Base-by-base conservation (phyloP, 2,888 invertebrate species). In the Ischnura elegans region DNA sequence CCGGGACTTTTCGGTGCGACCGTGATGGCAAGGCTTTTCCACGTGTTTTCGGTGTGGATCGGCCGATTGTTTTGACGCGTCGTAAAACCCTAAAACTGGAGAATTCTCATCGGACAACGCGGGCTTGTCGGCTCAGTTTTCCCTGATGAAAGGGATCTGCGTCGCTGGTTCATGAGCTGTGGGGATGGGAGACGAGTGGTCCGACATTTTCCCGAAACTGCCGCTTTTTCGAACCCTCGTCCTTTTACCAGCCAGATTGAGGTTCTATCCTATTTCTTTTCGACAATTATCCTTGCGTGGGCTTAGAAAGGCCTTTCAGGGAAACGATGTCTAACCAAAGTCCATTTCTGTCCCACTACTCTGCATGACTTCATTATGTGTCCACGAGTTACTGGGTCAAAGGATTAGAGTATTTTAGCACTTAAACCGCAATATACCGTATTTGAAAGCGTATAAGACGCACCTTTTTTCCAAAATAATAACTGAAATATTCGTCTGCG, bases 101-200 rank as follows among this genome's bases (percentile, higher is more conserved):
- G 43, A 66, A 90, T 90, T 90, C 66, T 90, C 55, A 43, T 66
- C 61, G 90, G 61, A 21, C 43, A 42, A 43, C 76, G n/a, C 51
- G 51, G 42, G 61, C 90, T 90, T 8, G 90, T 66, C 25, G 61
- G n/a, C 66, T 90, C 42, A 61, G 61, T 61, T 66, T n/a, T 66
- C 43, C 43, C 61, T 43, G n/a, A 42, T n/a, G 90, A 90, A 90
- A 90, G 90, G 55, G 90, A 47, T 90, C 61, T 21, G 42, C 6
- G 16, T 29, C 36, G 51, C 8, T 87, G n/a, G 51, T 87, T 43
- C 43, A 42, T 10, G 42, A 90, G 25, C 36, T 19, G 87, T 87
- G 42, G 55, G 55, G 51, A 25, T 42, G 42, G 36, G 76, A 61
- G 29, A 36, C 76, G 36, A 76, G n/a, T 51, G 51, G 8, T 13